Evolutionary conservation across 2,797 vertebrate genomes (phyloP).

Genomic region (Catostomus latipinnis): DNA sequence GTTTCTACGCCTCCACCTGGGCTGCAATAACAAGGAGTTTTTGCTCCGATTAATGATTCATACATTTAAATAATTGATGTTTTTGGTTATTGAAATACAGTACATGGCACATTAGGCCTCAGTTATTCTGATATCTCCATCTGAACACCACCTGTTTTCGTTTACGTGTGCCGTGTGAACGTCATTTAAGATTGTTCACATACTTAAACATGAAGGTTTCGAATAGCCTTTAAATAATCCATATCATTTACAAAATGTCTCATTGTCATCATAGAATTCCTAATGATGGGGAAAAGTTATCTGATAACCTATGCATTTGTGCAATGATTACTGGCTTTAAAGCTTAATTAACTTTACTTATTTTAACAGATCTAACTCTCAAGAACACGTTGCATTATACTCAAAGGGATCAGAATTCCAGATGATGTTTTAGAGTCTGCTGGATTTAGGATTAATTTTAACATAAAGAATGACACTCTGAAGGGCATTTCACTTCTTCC

Average conservation of each 20-base stretch:
- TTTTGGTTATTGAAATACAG: conserved; percentile 65
- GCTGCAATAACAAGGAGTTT: conserved; percentile 68
- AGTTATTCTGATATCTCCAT: conserved; percentile 36
- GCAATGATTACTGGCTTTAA: not conserved
- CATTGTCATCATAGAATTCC: conserved; percentile 4
- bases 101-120: conserved; percentile 38
- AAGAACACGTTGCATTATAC: not conserved
- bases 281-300: not conserved
- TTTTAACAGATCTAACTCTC: not conserved
- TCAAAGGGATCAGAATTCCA: not conserved
- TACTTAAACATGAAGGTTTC: not conserved
- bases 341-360: not conserved
- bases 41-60: conserved; percentile 70
- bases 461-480: conserved; percentile 37
- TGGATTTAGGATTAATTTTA: conserved; percentile 9
- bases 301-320: not conserved
- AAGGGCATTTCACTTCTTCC: conserved; percentile 42
- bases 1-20: conserved; percentile 56
- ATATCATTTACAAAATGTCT: not conserved
- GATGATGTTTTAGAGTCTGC: conserved; percentile 16
- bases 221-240: conserved; percentile 28
- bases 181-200: conserved; percentile 23
- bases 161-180: conserved; percentile 15
- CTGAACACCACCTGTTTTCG: conserved; percentile 34
- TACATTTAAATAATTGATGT: conserved; percentile 75